Percentiles rank a stretch among this genome's conserved stretches.
Conservation (phyloP, 2,888 invertebrate genomes). For the Nephrocerus scutellatus region DNA sequence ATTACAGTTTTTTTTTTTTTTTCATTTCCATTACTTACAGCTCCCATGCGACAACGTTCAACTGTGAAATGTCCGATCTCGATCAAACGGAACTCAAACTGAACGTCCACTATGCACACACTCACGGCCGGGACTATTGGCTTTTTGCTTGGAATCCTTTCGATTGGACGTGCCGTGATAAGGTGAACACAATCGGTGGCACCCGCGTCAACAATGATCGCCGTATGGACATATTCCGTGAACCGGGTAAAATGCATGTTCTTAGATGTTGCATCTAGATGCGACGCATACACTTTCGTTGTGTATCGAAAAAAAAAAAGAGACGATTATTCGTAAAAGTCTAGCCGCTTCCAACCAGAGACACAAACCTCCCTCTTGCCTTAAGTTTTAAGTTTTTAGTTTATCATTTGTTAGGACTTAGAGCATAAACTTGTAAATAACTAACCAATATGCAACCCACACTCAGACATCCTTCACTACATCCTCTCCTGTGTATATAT, state of each 20-base stretch:
- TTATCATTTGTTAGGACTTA: slow-evolving; percentile 1
- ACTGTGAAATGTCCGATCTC: slow-evolving; percentile 72
- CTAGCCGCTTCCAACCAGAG: slow-evolving; percentile 20
- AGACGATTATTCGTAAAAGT: slow-evolving; percentile 12
- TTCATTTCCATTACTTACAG: slow-evolving; percentile 23
- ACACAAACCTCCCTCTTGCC: neutral
- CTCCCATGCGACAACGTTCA: slow-evolving; percentile 46
- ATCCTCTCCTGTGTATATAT: too few relatives aligned
- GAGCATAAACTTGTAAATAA: slow-evolving; percentile 7
- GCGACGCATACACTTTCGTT: too few relatives aligned
- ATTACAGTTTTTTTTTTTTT: neutral
- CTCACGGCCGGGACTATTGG: slow-evolving; percentile 58
- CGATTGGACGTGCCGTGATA: slow-evolving; percentile 60
- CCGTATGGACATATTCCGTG: slow-evolving; percentile 48
- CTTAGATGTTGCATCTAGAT: slow-evolving; percentile 45
- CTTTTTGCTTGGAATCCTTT: slow-evolving; percentile 73
- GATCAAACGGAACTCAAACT: slow-evolving; percentile 67
- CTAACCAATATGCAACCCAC: slow-evolving; percentile 15
- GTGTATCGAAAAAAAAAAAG: slow-evolving; percentile 30
- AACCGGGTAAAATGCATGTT: slow-evolving; percentile 47
- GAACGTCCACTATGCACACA: slow-evolving; percentile 63
- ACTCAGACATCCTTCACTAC: too few relatives aligned
- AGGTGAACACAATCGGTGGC: slow-evolving; percentile 47
- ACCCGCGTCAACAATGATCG: slow-evolving; percentile 47
- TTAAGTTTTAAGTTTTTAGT: slow-evolving; percentile 3